These are phyloP conservation scores for Alethe castanea DNA, from an alignment of 2,113 vertebrate species.

Conservation along the genomic window DNA sequence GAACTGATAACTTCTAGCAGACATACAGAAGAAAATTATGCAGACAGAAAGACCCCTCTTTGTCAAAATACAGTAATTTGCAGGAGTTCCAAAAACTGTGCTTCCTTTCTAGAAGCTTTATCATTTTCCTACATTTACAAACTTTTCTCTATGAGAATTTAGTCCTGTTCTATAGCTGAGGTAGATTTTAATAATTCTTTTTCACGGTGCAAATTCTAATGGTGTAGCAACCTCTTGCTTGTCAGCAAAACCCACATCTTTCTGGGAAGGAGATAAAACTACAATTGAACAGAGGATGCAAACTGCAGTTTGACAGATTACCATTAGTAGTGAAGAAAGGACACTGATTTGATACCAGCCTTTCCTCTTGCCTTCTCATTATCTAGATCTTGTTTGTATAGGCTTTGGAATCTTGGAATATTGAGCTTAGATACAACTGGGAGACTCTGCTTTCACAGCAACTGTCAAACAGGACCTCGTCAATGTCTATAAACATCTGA, in stretches of 20 bases:
- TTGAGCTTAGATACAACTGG: background rate
- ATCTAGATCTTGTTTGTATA: background rate
- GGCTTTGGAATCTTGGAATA: background rate
- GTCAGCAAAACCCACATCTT: background rate
- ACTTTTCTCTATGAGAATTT: background rate
- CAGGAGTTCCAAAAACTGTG: background rate
- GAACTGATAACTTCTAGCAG: background rate
- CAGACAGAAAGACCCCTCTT: background rate
- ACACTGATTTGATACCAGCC: background rate
- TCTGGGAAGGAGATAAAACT: background rate
- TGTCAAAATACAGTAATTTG: background rate
- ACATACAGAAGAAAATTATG: background rate
- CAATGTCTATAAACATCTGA: background rate
- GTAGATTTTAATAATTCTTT: background rate
- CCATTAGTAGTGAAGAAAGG: background rate
- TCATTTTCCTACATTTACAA: background rate
- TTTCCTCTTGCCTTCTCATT: background rate
- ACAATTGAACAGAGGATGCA: background rate
- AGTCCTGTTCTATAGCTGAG: background rate
- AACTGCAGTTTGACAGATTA: background rate
- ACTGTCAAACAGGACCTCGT: background rate
- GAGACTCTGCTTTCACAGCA: background rate
- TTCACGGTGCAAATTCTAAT: background rate
- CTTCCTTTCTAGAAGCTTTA: background rate
- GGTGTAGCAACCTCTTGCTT: rapidly evolving